Evolutionary conservation across 2,888 invertebrate genomes (phyloP).

Genomic region (Hylaea fasciaria): DNA sequence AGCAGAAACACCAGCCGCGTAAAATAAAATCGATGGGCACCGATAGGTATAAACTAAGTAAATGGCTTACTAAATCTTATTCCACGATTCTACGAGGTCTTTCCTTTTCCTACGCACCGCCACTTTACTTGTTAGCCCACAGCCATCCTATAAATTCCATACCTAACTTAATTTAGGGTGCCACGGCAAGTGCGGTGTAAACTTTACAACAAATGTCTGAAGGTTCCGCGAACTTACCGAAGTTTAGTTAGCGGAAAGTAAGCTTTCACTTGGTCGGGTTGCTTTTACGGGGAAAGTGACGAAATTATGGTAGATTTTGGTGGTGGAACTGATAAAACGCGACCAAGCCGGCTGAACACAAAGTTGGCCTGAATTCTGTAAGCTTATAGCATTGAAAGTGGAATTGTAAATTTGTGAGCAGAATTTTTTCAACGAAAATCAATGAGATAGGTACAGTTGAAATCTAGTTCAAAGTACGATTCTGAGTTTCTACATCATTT

Average conservation of each 20-base stretch:
- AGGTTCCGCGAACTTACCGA: slow-evolving; percentile 35
- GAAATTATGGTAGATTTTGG: slow-evolving; percentile 24
- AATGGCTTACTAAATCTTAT: slow-evolving; percentile 34
- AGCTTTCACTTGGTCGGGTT: slow-evolving; percentile 24
- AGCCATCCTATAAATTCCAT: slow-evolving; percentile 31
- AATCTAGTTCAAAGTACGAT: too few species aligned
- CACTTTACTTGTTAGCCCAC: slow-evolving; percentile 34
- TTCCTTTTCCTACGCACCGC: slow-evolving; percentile 33
- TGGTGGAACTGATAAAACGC: slow-evolving; percentile 20
- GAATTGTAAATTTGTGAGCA: background rate
- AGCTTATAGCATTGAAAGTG: background rate
- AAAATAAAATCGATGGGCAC: slow-evolving; percentile 31
- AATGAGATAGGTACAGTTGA: too few species aligned
- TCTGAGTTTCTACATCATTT: too few species aligned
- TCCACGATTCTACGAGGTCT: slow-evolving; percentile 17
- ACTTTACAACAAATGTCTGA: slow-evolving; percentile 46
- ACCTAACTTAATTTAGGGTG: slow-evolving; percentile 54
- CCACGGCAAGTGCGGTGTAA: slow-evolving; percentile 47
- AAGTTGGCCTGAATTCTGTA: slow-evolving; percentile 9
- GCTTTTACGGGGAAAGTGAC: slow-evolving; percentile 28
- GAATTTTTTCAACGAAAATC: too few species aligned
- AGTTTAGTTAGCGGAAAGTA: slow-evolving; percentile 33
- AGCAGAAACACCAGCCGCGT: slow-evolving; percentile 18
- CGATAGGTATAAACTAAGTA: slow-evolving; percentile 32
- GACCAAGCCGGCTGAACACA: slow-evolving; percentile 9